Evolutionary conservation across 2,888 invertebrate genomes (phyloP).

Genomic region (Melinaea marsaeus): DNA sequence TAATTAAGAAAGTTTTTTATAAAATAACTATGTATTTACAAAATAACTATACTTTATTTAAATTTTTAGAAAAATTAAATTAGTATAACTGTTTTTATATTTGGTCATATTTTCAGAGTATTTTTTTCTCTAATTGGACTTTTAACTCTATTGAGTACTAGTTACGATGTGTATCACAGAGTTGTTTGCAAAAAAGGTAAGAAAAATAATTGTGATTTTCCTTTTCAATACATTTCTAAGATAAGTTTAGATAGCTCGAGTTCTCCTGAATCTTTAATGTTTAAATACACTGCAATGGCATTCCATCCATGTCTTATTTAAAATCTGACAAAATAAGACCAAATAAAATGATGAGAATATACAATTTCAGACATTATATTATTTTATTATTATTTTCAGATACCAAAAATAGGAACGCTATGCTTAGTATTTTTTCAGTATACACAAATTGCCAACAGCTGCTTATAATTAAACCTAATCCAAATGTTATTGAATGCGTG

Average conservation of each 20-base stretch:
- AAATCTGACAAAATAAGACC: no score
- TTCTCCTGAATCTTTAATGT: no score
- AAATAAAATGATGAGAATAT: no score
- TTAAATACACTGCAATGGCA: no score
- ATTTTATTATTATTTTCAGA: conserved; percentile 35
- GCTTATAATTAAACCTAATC: conserved; percentile 8
- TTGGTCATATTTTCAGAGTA: conserved; percentile 26
- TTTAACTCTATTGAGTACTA: conserved; percentile 32
- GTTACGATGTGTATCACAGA: conserved; percentile 31
- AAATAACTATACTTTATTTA: conserved; percentile 2
- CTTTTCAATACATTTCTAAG: no score
- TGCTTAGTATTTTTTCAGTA: conserved; percentile 17
- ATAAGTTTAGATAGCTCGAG: no score
- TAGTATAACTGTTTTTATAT: neutral
- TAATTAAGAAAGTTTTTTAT: no score
- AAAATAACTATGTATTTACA: no score
- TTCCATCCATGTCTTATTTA: no score
- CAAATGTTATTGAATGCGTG: conserved; percentile 13
- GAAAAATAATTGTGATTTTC: neutral
- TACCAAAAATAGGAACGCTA: conserved; percentile 33
- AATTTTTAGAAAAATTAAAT: neutral
- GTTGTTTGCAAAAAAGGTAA: conserved; percentile 31
- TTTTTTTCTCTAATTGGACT: conserved; percentile 32
- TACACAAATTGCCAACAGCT: conserved; percentile 14
- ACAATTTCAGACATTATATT: no score